Percentiles rank a stretch among this genome's conserved stretches.
Evolutionary conservation across 1,140 invertebrate genomes (phyloP).

Genomic region (Planococcus citri): DNA sequence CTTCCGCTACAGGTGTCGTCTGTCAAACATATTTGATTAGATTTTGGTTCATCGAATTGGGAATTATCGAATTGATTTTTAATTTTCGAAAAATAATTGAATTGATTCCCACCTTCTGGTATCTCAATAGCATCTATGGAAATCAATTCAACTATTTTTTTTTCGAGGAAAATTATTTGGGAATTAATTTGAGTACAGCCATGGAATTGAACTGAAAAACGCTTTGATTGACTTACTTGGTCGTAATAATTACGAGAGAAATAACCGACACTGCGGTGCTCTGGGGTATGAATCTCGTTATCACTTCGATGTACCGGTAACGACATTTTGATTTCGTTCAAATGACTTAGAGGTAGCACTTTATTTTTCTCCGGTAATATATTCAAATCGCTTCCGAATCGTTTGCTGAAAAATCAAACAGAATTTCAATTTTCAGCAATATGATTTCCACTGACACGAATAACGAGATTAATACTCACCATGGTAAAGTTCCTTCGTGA

Average conservation of each 20-base stretch:
- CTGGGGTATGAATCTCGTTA: slow-evolving; percentile 45
- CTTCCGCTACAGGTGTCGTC: neutral
- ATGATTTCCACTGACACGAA: too few species aligned
- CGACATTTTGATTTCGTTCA: slow-evolving; percentile 25
- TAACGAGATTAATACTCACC: slow-evolving; percentile 35
- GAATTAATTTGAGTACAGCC: too few species aligned
- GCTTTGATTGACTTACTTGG: too few species aligned
- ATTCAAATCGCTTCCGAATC: slow-evolving; percentile 39
- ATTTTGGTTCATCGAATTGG: too few species aligned
- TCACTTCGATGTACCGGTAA: slow-evolving; percentile 43
- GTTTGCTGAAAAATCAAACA: slow-evolving; percentile 31
- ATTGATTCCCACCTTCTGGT: too few species aligned
- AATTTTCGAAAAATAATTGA: too few species aligned
- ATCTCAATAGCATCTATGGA: too few species aligned
- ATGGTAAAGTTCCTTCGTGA: neutral
- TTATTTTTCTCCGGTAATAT: slow-evolving; percentile 30
- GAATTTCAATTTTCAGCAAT: too few species aligned
- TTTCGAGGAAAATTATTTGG: too few species aligned
- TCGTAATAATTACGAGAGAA: neutral
- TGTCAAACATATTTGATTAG: neutral
- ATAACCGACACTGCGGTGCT: slow-evolving; percentile 29
- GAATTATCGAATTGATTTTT: too few species aligned
- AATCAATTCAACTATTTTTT: too few species aligned
- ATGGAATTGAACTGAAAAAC: too few species aligned
- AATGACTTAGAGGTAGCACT: slow-evolving; percentile 1